Evolutionary conservation across 2,888 invertebrate species (phyloP), one percentile per base, ranked within the genome.

Genomic region (Campoplex nolae): DNA sequence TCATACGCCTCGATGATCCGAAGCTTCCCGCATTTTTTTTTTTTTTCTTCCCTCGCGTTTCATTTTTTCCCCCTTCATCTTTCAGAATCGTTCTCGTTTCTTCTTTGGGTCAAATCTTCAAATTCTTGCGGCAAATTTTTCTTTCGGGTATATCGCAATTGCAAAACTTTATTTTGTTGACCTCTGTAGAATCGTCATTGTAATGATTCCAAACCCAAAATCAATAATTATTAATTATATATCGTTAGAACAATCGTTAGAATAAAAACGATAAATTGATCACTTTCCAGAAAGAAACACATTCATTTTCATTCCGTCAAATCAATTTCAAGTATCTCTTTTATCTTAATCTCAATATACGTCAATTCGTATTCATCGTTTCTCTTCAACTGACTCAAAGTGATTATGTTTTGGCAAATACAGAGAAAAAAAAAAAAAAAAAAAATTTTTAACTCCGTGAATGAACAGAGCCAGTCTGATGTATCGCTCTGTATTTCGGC

Each of bases 1-100:
- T 83, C 83, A 73, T 68, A 32, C 51, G 76, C 67, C 70, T 80
- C 71, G 76, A 56, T 65, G 80, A 45, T 73, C 67, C 58, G 54
- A 67, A 73, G 58, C 76, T 77, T 51, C 28, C 6, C 73, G 32
- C 67, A 38, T 28, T 48, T 67, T 76, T 71, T 74, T 76, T 71
- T 74, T 23, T 23, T 23, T 23, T 23, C 3, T 65, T n/a, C 51
- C 13, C 54, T 51, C 67, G 65, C n/a, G 23, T 23, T 68, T 74
- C 70, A 7, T 48, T 38, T 45, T 32, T 48, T 16, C 54, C 38
- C 38, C 73, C 67, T 65, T 42, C 71, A 51, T 38, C 51, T 42
- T n/a, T 3, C 56, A n/a, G 32, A 2, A 71, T 51, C 74, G 75
- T 45, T 58, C 42, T 48, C 45, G 9, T 51, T 65, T 76, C 45